A percentile compares a stretch with the other conserved stretches of the same genome.
Evolutionary conservation across 2,113 vertebrate genomes (phyloP).

Genomic region (Lampris incognitus): DNA sequence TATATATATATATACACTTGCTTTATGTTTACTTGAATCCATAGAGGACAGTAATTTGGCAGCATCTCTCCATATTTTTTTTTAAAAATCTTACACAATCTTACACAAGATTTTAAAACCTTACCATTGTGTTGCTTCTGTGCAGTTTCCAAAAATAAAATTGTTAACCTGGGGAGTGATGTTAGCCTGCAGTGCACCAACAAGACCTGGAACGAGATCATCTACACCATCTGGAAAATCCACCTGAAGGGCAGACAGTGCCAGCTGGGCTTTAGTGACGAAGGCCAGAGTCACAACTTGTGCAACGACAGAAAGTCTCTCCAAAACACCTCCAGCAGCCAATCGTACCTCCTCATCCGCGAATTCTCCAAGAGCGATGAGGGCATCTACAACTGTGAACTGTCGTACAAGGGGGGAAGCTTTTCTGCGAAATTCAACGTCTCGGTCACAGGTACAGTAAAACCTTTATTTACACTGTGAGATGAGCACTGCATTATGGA

Average conservation of each 20-base stretch:
- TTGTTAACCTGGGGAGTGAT: slow-evolving; percentile 40
- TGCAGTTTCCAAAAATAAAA: slow-evolving; percentile 52
- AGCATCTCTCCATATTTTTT: no score
- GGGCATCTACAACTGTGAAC: slow-evolving; percentile 75
- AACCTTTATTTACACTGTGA: not conserved
- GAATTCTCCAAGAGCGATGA: slow-evolving; percentile 60
- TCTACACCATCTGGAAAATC: slow-evolving; percentile 75
- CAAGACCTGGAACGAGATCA: slow-evolving; percentile 46
- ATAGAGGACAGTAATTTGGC: no score
- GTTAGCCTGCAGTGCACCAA: slow-evolving; percentile 64
- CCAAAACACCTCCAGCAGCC: slow-evolving; percentile 12
- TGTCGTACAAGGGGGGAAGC: slow-evolving; percentile 22
- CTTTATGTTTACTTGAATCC: no score
- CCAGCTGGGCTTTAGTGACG: not conserved
- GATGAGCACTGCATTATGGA: not conserved
- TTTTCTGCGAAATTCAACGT: not conserved
- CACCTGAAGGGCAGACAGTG: slow-evolving; percentile 16
- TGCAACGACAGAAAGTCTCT: slow-evolving; percentile 69
- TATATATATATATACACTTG: no score
- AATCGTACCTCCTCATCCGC: slow-evolving; percentile 71
- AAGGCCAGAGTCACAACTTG: rapidly evolving
- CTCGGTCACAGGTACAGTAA: slow-evolving; percentile 61
- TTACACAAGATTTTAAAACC: not conserved
- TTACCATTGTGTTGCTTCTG: not conserved
- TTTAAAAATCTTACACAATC: no score